phyloP scores from a whole-genome alignment of 2,797 vertebrate species.

The Pitangus sulphuratus region DNA sequence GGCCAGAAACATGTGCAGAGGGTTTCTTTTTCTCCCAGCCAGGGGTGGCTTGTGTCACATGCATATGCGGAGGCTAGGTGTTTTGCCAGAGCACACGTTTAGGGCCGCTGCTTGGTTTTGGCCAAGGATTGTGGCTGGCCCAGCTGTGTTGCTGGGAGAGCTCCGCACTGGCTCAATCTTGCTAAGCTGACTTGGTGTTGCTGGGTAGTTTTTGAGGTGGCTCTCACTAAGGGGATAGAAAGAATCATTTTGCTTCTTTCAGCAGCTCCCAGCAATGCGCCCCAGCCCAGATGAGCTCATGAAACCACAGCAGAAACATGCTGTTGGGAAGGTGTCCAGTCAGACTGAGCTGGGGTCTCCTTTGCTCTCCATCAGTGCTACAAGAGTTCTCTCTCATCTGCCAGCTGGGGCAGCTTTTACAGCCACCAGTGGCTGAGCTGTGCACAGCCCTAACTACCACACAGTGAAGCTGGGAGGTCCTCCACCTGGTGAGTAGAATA shows the following conservation, averaged over 20 bases:
- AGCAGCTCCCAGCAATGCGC: not conserved
- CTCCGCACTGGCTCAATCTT: not conserved
- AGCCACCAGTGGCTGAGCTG: not conserved
- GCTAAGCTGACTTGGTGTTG: not conserved
- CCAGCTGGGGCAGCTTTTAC: not conserved
- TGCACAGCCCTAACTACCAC: not conserved
- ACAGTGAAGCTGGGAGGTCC: not conserved
- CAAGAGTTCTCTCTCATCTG: not conserved
- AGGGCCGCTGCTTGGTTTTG: not conserved
- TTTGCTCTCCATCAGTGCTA: not conserved
- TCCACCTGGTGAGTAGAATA: not conserved
- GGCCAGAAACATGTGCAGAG: not conserved
- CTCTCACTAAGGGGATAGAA: not conserved
- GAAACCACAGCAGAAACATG: not conserved
- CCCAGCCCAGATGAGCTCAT: not conserved
- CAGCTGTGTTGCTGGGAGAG: not conserved
- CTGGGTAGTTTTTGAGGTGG: not conserved
- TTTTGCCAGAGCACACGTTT: not conserved
- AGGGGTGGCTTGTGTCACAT: not conserved
- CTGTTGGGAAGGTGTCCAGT: not conserved
- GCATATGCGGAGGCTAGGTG: rapidly evolving
- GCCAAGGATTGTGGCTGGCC: not conserved
- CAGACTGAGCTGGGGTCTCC: not conserved
- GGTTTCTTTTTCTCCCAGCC: not conserved
- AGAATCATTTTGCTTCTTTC: not conserved